Evolutionary conservation across 2,888 invertebrate species (phyloP).

Genomic region (Trissoscelio sp.): DNA sequence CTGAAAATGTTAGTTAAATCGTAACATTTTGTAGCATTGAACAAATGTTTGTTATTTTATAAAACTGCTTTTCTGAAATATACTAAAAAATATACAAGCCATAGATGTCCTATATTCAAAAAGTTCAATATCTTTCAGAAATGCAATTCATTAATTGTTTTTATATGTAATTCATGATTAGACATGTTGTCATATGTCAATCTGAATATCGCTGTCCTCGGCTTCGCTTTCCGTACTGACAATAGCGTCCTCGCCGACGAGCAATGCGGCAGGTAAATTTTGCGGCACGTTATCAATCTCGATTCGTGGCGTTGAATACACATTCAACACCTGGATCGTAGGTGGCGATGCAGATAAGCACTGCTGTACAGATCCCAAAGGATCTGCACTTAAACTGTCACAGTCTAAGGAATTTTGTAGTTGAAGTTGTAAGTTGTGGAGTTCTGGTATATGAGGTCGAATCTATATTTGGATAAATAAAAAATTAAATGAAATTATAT

Average conservation of each 20-base stretch:
- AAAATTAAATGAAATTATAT: no score
- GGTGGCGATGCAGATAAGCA: conserved; percentile 81
- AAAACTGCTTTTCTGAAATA: conserved; percentile 11
- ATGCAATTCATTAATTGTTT: conserved; percentile 3
- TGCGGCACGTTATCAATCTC: conserved; percentile 83
- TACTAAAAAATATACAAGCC: not conserved
- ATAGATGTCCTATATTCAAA: no score
- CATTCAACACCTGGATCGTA: conserved; percentile 83
- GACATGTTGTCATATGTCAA: conserved; percentile 82
- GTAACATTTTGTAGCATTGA: not conserved
- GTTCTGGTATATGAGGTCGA: conserved; percentile 88
- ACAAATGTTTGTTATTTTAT: not conserved
- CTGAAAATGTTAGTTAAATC: conserved; percentile 11
- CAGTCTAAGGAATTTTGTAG: conserved; percentile 80
- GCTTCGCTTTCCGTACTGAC: conserved; percentile 83
- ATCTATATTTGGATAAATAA: no score
- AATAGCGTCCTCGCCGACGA: conserved; percentile 83
- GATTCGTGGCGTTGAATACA: conserved; percentile 81
- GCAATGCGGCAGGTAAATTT: conserved; percentile 82
- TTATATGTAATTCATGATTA: conserved; percentile 43
- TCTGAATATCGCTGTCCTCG: conserved; percentile 83
- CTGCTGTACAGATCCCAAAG: conserved; percentile 80
- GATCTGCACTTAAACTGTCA: conserved; percentile 77
- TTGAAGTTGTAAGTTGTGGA: conserved; percentile 86
- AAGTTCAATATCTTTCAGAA: conserved; percentile 26